Percentiles rank a stretch among this genome's conserved stretches.
Evolutionary conservation across 2,888 invertebrate genomes (phyloP).

Genomic region (Eupithecia vulgata): DNA sequence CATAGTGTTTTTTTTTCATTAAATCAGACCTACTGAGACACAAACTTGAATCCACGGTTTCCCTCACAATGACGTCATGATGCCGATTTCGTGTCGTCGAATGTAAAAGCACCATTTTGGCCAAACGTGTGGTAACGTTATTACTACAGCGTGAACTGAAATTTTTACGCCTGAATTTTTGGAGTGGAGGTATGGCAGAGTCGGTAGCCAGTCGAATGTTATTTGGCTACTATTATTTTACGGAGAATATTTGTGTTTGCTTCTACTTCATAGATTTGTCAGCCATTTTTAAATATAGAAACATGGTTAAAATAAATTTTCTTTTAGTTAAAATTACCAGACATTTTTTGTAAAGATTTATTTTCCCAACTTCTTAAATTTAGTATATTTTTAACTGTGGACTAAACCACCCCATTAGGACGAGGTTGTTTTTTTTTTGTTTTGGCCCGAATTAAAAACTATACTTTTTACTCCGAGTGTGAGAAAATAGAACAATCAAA

Average conservation of each 20-base stretch:
- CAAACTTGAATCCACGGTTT: background rate
- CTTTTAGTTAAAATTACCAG: background rate
- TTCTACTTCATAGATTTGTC: background rate
- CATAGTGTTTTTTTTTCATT: too few relatives aligned
- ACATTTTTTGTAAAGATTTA: background rate
- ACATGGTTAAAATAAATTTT: background rate
- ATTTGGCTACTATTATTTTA: background rate
- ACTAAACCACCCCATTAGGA: too few relatives aligned
- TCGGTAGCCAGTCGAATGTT: constrained; percentile 10
- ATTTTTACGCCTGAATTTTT: constrained; percentile 33
- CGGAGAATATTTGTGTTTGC: background rate
- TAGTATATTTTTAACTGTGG: too few relatives aligned
- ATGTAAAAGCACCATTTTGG: background rate
- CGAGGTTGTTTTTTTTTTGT: too few relatives aligned
- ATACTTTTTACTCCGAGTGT: too few relatives aligned
- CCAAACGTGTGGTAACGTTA: constrained; percentile 34
- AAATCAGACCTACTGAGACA: too few relatives aligned
- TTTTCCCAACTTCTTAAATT: too few relatives aligned
- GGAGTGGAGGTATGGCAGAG: constrained; percentile 19
- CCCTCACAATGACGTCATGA: background rate
- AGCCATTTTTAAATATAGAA: background rate
- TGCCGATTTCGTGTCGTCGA: background rate
- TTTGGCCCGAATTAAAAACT: too few relatives aligned
- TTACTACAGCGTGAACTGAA: constrained; percentile 29
- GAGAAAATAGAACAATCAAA: too few relatives aligned